Conservation (phyloP, 2,797 vertebrate genomes). For the Microhierax caerulescens region DNA sequence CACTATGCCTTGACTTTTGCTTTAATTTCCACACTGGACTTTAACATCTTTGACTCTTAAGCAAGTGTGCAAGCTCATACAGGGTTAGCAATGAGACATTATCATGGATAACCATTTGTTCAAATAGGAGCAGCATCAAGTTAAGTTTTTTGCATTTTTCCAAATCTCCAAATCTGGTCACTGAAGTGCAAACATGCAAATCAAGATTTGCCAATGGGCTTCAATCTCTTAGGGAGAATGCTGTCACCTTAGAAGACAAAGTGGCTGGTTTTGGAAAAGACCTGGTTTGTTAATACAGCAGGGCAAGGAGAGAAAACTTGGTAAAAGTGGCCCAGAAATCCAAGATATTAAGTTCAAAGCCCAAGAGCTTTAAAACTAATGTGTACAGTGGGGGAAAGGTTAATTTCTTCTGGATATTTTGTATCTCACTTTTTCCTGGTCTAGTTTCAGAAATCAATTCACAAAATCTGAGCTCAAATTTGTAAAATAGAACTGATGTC, state of each 20-base stretch:
- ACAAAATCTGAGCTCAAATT: not conserved
- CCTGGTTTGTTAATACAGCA: not conserved
- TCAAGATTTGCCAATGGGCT: not conserved
- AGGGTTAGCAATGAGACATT: not conserved
- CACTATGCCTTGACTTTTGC: not conserved
- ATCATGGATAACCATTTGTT: not conserved
- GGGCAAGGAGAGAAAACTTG: not conserved
- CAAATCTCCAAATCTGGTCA: not conserved
- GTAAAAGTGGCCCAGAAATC: constrained; percentile 9
- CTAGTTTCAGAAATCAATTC: not conserved
- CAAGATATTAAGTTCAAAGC: not conserved
- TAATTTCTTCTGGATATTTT: not conserved
- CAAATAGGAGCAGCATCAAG: not conserved
- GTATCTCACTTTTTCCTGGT: not conserved
- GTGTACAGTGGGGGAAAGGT: not conserved
- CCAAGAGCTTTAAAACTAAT: not conserved
- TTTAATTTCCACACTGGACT: not conserved
- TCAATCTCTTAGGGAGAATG: not conserved
- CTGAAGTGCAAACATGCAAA: not conserved
- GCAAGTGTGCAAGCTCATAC: not conserved
- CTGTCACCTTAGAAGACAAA: not conserved
- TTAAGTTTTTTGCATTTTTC: not conserved
- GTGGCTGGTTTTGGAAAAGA: not conserved
- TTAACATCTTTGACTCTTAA: not conserved
- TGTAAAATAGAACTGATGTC: not conserved